Evolutionary conservation across 1,140 invertebrate species (phyloP).

Genomic region (Drosophila azteca): DNA sequence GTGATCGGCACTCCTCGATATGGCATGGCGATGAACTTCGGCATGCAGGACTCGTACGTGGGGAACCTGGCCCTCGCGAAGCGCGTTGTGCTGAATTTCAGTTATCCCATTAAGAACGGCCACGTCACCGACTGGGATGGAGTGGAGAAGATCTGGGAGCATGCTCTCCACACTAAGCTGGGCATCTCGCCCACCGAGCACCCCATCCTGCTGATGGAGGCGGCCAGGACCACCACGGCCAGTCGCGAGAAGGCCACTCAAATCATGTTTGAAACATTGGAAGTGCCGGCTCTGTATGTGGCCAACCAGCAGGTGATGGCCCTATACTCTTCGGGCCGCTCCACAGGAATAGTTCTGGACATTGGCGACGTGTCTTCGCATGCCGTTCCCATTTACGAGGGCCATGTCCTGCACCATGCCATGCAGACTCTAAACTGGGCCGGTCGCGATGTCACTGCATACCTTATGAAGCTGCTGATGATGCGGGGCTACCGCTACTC

Average conservation of each 20-base stretch:
- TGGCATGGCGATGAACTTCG: constrained; percentile 97
- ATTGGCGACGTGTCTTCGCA: constrained; percentile 93
- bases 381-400: constrained; percentile 93
- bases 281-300: constrained; percentile 90
- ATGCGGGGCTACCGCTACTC: no score
- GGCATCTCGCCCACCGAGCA: constrained; percentile 94
- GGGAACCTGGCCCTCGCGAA: constrained; percentile 92
- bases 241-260: constrained; percentile 92
- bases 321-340: constrained; percentile 92
- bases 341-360: constrained; percentile 92
- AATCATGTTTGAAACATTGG: constrained; percentile 92
- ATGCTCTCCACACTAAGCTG: constrained; percentile 92
- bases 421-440: constrained; percentile 94
- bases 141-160: constrained; percentile 92
- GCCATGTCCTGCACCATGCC: constrained; percentile 88
- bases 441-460: constrained; percentile 91
- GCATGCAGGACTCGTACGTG: constrained; percentile 95
- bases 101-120: constrained; percentile 90
- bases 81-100: constrained; percentile 90
- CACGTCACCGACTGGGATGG: constrained; percentile 93
- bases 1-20: constrained; percentile 91
- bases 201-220: constrained; percentile 92
- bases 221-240: constrained; percentile 92
- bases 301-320: constrained; percentile 88
- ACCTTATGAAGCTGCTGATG: no score